phyloP scores from a whole-genome alignment of 2,888 invertebrate species.

The Megastigmus dorsalis region DNA sequence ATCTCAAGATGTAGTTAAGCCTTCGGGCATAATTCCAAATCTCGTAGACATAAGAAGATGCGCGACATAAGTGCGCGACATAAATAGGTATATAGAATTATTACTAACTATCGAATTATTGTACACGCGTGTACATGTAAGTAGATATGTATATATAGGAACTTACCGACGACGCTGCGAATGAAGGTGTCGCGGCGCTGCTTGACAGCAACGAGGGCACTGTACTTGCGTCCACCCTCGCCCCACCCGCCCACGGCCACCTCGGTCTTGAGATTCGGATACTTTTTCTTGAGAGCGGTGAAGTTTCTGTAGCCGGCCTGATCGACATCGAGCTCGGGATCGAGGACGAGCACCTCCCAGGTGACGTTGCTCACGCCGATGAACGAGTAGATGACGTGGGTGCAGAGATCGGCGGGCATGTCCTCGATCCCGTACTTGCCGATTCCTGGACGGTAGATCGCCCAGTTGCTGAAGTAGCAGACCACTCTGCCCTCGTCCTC shows the following conservation, averaged over 20 bases:
- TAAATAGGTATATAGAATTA: too few relatives aligned
- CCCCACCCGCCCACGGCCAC: constrained; percentile 94
- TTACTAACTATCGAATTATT: too few relatives aligned
- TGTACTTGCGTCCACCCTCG: constrained; percentile 92
- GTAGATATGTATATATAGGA: too few relatives aligned
- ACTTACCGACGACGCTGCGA: constrained; percentile 83
- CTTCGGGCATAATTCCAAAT: too few relatives aligned
- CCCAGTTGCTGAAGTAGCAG: constrained; percentile 88
- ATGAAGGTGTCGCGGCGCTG: constrained; percentile 83
- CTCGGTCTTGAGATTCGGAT: constrained; percentile 85
- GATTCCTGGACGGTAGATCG: constrained; percentile 87
- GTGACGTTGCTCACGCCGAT: constrained; percentile 87
- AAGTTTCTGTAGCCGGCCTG: constrained; percentile 87
- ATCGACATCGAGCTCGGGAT: constrained; percentile 86
- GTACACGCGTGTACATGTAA: too few relatives aligned
- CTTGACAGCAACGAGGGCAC: constrained; percentile 85
- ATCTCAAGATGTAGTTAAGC: too few relatives aligned
- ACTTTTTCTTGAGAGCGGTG: constrained; percentile 81
- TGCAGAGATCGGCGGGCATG: constrained; percentile 87
- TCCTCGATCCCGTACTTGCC: constrained; percentile 90
- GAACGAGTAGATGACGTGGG: constrained; percentile 92
- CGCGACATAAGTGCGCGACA: too few relatives aligned
- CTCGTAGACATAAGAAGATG: too few relatives aligned
- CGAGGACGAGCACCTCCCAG: constrained; percentile 86
- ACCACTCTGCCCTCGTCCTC: constrained; percentile 70